Evolutionary conservation across 1,140 invertebrate genomes (phyloP).

Genomic region (Diabrotica undecimpunctata): DNA sequence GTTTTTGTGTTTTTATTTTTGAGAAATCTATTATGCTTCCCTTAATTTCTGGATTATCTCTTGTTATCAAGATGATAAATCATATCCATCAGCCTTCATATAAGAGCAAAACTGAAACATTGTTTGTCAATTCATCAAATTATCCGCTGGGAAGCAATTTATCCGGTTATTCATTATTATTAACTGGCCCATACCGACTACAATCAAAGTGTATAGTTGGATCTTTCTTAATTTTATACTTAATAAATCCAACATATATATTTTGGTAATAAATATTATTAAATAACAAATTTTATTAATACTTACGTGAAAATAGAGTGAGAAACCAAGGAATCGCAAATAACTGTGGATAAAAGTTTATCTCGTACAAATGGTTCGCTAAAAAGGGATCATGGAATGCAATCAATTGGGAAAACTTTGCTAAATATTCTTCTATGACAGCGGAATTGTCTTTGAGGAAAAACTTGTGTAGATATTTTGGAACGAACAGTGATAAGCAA

Average conservation of each 20-base stretch:
- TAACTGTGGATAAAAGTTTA: slow-evolving; percentile 95
- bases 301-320: slow-evolving; percentile 98
- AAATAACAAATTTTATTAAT: slow-evolving; percentile 13
- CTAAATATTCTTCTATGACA: slow-evolving; percentile 96
- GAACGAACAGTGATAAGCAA: slow-evolving; percentile 90
- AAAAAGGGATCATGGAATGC: slow-evolving; percentile 93
- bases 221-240: not conserved
- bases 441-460: slow-evolving; percentile 98
- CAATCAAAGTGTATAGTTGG: too few relatives aligned
- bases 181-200: too few relatives aligned
- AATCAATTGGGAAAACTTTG: slow-evolving; percentile 94
- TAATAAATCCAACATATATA: too few relatives aligned
- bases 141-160: too few relatives aligned
- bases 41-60: too few relatives aligned
- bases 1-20: too few relatives aligned
- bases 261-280: not conserved
- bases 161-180: too few relatives aligned
- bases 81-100: too few relatives aligned
- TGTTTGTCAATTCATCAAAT: too few relatives aligned
- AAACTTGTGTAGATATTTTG: slow-evolving; percentile 95
- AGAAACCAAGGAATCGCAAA: slow-evolving; percentile 99
- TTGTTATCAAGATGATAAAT: too few relatives aligned
- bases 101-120: too few relatives aligned
- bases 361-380: slow-evolving; percentile 86
- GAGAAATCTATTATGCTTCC: too few relatives aligned